Conservation (phyloP, 2,888 invertebrate species). For the Acanthococcus lagerstroemiae region DNA sequence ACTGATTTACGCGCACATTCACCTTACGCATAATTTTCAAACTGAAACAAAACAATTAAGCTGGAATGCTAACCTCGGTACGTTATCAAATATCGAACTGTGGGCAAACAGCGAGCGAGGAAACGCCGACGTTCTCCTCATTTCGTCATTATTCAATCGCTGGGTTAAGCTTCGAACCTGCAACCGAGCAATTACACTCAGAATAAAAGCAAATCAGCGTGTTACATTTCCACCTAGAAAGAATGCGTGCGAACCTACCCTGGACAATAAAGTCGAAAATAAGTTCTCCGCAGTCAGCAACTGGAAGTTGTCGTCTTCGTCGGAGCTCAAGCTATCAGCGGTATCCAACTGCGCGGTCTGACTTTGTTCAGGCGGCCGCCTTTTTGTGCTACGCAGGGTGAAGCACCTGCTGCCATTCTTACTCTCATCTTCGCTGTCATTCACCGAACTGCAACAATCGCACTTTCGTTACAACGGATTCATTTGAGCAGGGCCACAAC, state of each 20-base stretch:
- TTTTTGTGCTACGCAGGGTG: conserved; percentile 53
- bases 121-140: conserved; percentile 45
- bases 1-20: too few species aligned
- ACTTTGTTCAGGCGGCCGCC: conserved; percentile 41
- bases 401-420: conserved; percentile 45
- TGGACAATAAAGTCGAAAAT: conserved; percentile 73
- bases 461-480: background rate
- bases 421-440: conserved; percentile 39
- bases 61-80: conserved; percentile 47
- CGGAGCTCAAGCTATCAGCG: conserved; percentile 77
- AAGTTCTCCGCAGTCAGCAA: conserved; percentile 82
- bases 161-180: conserved; percentile 75
- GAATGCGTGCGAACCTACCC: conserved; percentile 47
- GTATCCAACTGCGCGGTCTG: conserved; percentile 50
- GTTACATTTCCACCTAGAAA: too few species aligned
- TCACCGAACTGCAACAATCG: conserved; percentile 37
- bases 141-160: conserved; percentile 72
- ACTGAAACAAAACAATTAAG: too few species aligned
- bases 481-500: background rate
- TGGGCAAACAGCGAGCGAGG: conserved; percentile 46
- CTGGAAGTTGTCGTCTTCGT: conserved; percentile 84
- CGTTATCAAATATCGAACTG: conserved; percentile 49
- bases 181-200: background rate
- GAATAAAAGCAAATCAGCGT: background rate
- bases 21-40: too few species aligned